A percentile compares a stretch with the other conserved stretches of the same genome.
phyloP scores from a whole-genome alignment of 2,113 vertebrate species.

The Murina feae region DNA sequence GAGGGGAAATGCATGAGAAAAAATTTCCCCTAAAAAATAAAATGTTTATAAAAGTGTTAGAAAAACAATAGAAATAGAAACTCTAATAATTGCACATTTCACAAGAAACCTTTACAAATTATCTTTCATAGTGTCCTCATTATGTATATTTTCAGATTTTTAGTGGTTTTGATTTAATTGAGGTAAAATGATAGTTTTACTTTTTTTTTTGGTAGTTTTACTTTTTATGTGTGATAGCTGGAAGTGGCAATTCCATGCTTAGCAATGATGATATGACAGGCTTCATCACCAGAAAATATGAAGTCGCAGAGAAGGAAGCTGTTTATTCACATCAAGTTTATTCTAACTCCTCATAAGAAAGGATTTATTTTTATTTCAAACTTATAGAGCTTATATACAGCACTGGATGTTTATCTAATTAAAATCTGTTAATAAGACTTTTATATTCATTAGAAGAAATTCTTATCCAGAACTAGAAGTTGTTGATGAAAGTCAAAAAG shows the following conservation, averaged over 20 bases:
- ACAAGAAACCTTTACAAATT: neutral
- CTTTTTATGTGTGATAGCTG: neutral
- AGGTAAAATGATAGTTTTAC: neutral
- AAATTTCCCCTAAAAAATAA: neutral
- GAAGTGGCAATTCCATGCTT: neutral
- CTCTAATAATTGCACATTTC: neutral
- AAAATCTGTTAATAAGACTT: neutral
- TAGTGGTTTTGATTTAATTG: neutral
- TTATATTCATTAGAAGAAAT: neutral
- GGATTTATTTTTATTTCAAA: neutral
- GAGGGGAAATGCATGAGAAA: neutral
- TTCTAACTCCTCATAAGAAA: neutral
- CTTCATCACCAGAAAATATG: neutral
- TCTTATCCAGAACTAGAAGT: neutral
- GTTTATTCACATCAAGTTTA: neutral
- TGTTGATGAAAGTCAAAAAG: neutral
- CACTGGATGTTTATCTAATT: neutral
- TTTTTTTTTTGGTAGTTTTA: neutral
- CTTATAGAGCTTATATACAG: neutral
- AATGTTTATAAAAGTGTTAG: neutral
- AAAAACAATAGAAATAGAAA: neutral
- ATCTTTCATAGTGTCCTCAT: neutral
- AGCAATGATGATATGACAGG: neutral
- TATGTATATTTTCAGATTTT: neutral
- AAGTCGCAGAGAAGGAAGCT: neutral